Conservation (phyloP, 2,888 invertebrate genomes). For the Endotricha flammealis region DNA sequence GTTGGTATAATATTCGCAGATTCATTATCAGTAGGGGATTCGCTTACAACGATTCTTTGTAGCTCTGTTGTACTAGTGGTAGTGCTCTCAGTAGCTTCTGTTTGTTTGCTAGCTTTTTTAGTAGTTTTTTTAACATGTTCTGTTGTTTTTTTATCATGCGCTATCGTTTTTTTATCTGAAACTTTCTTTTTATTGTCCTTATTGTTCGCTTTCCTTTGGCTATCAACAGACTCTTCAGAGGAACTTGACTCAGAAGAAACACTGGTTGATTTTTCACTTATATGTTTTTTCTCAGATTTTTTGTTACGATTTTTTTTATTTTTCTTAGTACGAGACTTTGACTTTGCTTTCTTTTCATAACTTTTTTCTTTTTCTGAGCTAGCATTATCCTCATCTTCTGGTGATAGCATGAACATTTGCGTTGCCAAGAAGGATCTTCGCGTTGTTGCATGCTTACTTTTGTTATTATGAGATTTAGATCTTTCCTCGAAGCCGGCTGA, state of each 20-base stretch:
- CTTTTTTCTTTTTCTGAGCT: neutral
- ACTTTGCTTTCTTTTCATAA: neutral
- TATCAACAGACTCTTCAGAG: neutral
- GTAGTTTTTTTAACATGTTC: constrained; percentile 21
- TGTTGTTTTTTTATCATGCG: constrained; percentile 10
- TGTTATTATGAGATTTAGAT: constrained; percentile 13
- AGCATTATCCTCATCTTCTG: constrained; percentile 18
- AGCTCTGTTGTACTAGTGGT: too few species aligned
- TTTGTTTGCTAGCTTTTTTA: too few species aligned
- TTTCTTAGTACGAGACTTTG: neutral
- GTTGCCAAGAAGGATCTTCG: constrained; percentile 24
- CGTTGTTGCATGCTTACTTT: constrained; percentile 1
- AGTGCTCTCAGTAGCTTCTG: too few species aligned
- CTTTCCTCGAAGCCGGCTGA: constrained; percentile 24
- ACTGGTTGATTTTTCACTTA: neutral
- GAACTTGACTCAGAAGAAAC: neutral
- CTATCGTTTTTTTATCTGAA: constrained; percentile 9
- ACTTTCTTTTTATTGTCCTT: constrained; percentile 8
- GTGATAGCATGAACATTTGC: constrained; percentile 28
- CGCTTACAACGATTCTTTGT: constrained; percentile 2
- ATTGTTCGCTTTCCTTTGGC: too few species aligned
- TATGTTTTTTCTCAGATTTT: neutral
- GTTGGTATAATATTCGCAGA: too few species aligned
- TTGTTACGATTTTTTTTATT: neutral
- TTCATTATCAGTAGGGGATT: too few species aligned